Base-by-base conservation (phyloP, 2,888 invertebrate species). In the Calameuta pallipes region DNA sequence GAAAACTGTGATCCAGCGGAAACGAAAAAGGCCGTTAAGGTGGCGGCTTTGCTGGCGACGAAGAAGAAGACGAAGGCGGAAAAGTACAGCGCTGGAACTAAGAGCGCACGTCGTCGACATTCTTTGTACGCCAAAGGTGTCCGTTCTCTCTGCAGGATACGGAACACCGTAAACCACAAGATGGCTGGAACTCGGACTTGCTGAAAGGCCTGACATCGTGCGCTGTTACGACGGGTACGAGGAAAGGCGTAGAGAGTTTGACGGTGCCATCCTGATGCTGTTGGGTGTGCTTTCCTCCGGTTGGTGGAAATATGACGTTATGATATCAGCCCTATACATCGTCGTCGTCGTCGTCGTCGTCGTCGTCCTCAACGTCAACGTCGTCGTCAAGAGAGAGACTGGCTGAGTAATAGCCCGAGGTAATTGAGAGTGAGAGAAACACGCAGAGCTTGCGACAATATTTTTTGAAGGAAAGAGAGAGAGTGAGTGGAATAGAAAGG, bases 301-400 rank as follows among this genome's bases (percentile, higher is more conserved):
- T 78, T 80, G 78, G 81, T 79, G 80, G 80, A 85, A 89, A 88
- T 87, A 88, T 88, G 88, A 87, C 84, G 88, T 87, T 56, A 56
- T 56, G 56, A 56, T 56, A 56, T 56, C 56, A 56, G 56, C 23
- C 23, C 9, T 15, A 9, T 86, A 84, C 85, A 85, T 82, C 87
- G 85, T 56, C 9, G 56, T 81, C 84, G 85, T 85, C 83, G 84
- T 84, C 85, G 86, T 86, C 87, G 88, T 11, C 86, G 85, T 81
- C 87, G 85, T 41, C 23, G 23, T 81, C 83, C n/a, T n/a, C n/a
- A n/a, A n/a, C n/a, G 85, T 85, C 83, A 83, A 83, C 85, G 86
- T 87, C 86, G 89, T 85, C 87, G 86, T 87, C 87, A 82, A 84
- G 88, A 83, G 86, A 87, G 87, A 87, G 87, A 85, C 86, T 87